phyloP scores from a whole-genome alignment of 2,797 vertebrate genomes.

The Varecia variegata region DNA sequence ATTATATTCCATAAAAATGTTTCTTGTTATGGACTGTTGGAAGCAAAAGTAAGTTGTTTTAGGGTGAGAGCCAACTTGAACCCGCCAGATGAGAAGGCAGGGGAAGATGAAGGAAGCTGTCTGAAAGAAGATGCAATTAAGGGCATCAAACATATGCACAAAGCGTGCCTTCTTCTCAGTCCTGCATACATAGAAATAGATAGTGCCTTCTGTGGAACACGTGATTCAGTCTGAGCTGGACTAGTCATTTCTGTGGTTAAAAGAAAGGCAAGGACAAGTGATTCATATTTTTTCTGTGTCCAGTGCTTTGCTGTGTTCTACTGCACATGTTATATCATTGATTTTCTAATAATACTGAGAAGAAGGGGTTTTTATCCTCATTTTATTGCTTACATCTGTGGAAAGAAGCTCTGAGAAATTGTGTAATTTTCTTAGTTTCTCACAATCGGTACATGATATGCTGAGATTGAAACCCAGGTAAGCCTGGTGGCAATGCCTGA shows the following conservation, averaged over 20 bases:
- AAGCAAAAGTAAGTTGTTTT: conserved; percentile 52
- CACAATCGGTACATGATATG: not conserved
- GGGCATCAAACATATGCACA: not conserved
- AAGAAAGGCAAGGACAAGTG: not conserved
- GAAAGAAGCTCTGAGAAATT: not conserved
- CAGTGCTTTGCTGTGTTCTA: not conserved
- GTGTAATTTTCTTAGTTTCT: not conserved
- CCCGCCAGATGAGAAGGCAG: not conserved
- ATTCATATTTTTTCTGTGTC: not conserved
- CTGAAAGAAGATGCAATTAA: not conserved
- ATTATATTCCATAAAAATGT: conserved; percentile 64
- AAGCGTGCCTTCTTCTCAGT: not conserved
- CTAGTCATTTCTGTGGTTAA: not conserved
- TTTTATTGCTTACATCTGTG: not conserved
- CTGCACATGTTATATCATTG: not conserved
- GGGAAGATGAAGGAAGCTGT: not conserved
- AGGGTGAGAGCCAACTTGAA: conserved; percentile 32
- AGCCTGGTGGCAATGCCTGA: not conserved
- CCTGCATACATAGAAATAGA: too few species aligned
- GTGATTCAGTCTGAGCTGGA: not conserved
- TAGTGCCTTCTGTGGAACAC: not conserved
- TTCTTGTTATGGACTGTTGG: conserved; percentile 64
- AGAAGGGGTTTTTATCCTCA: not conserved
- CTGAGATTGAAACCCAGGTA: not conserved
- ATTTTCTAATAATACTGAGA: not conserved